These are phyloP conservation scores for Sericinus montela DNA, from an alignment of 2,888 invertebrate species.

Conservation along the genomic window DNA sequence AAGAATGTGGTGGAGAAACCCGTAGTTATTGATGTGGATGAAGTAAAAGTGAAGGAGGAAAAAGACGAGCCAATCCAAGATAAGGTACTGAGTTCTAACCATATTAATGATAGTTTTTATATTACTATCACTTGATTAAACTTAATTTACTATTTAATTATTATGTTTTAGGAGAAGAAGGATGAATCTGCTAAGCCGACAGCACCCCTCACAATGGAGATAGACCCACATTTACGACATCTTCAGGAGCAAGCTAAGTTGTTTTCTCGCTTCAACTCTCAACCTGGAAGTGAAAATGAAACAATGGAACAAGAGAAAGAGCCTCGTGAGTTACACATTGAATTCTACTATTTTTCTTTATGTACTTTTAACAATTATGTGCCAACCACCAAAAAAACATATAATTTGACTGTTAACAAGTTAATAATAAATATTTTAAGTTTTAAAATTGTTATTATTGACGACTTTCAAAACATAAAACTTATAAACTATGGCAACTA, in stretches of 20 bases:
- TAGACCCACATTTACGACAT: constrained; percentile 70
- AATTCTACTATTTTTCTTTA: too few relatives aligned
- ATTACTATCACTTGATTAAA: too few relatives aligned
- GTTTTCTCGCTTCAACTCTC: constrained; percentile 68
- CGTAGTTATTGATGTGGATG: constrained; percentile 66
- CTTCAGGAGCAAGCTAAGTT: constrained; percentile 77
- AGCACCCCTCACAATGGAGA: constrained; percentile 71
- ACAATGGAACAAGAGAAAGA: constrained; percentile 53
- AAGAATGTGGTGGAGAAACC: constrained; percentile 59
- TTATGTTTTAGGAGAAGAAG: constrained; percentile 43
- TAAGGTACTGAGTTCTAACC: neutral
- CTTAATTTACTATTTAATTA: too few relatives aligned
- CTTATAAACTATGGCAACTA: too few relatives aligned
- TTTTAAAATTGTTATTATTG: too few relatives aligned
- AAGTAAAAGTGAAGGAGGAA: constrained; percentile 66
- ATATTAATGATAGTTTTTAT: too few relatives aligned
- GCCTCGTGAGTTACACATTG: constrained; percentile 59
- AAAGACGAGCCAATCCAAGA: constrained; percentile 42
- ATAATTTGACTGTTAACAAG: too few relatives aligned
- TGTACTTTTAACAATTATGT: too few relatives aligned
- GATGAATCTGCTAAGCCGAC: constrained; percentile 59
- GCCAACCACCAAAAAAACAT: too few relatives aligned
- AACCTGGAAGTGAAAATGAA: constrained; percentile 52
- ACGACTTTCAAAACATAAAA: too few relatives aligned
- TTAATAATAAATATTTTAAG: too few relatives aligned